Base-by-base conservation (phyloP, 1,140 invertebrate genomes). In the Aphis gossypii region DNA sequence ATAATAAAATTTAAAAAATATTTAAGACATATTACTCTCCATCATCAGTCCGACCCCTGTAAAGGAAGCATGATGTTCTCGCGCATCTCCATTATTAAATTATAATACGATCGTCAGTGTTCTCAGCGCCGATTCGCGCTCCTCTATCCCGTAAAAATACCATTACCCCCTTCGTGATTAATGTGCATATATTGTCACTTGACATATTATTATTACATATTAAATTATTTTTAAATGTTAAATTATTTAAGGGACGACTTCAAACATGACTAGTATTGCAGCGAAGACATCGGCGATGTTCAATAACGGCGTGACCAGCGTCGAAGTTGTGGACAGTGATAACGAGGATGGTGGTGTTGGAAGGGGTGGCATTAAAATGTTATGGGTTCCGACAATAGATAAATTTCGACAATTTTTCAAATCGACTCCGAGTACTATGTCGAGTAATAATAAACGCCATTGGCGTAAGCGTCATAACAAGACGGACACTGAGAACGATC, bases 1-100 rank as follows among this genome's bases (percentile, higher is more conserved):
- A 90, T 90, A 90, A 90, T 90, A 90, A 90, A 90, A 90, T 90
- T 90, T 90, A 90, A 90, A 90, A 90, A 68, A 90, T 90, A 90
- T 90, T 68, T 90, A 90, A 90, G 38, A 20, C 89, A 44, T 90
- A 90, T 90, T 90, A 56, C 89, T 44, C 35, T 60, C 25, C 25
- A 1, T 11, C 54, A 35, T 44, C 56, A 90, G 89, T 68, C 11
- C 35, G 23, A 38, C 51, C 88, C 51, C 21, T n/a, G 88, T 51
- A 21, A 41, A n/a, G 23, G 54, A 41, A 23, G 88, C 9, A 54
- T 48, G 30, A 89, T 21, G n/a, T 89, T 54, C n/a, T 8, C 87
- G 87, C 38, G 56, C 89, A 25, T 68, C 38, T 25, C 38, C 44
- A 14, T 90, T 60, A 90, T 90, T 60, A 60, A 60, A 90, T 90